Evolutionary conservation across 1,140 invertebrate genomes (phyloP), one percentile per base, ranked within the genome.

Genomic region (Drosophila carrolli): DNA sequence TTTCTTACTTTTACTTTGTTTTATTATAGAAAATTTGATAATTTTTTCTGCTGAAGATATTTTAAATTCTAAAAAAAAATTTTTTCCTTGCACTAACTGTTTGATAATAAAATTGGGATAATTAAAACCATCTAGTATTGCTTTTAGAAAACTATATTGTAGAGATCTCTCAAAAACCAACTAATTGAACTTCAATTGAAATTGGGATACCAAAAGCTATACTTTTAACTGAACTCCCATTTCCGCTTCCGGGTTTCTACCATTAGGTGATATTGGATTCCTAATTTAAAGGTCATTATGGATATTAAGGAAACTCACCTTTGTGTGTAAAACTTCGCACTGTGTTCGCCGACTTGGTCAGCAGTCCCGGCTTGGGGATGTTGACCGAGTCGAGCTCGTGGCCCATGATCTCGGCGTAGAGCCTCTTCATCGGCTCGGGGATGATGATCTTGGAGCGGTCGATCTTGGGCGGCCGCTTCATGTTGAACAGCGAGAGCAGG

Each of bases 241-340:
- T 4, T 46, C 44, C 46, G 23, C 23, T 48, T 48, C 47, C 47
- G 47, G 27, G 1, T 29, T n/a, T n/a, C 13, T 27, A 16, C 5
- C 2, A 9, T 7, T 32, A 32, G 8, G 7, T 16, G 7, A 16
- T 44, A 44, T 16, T 16, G 8, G 2, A 13, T 46, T 11, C 9
- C 23, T 11, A 13, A 13, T 13, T 6, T 11, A 47, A 23, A 4
- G 1, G 14, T 9, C 14, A 10, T 14, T 10, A 35, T 14, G 16
- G 2, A 37, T 11, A 14, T 14, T 5, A 9, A 6, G 2, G 4
- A 6, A 23, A 91, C 94, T 94, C 92, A 97, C 96, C 96, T 93
- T 95, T 93, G 93, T 98, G 97, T 78, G 95, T 94, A 93, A 97
- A 98, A 93, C 96, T 97, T 75, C 97, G 93, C 40, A 97, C 96